Conservation (phyloP, 1,140 invertebrate species). For the Drosophila mauritiana region DNA sequence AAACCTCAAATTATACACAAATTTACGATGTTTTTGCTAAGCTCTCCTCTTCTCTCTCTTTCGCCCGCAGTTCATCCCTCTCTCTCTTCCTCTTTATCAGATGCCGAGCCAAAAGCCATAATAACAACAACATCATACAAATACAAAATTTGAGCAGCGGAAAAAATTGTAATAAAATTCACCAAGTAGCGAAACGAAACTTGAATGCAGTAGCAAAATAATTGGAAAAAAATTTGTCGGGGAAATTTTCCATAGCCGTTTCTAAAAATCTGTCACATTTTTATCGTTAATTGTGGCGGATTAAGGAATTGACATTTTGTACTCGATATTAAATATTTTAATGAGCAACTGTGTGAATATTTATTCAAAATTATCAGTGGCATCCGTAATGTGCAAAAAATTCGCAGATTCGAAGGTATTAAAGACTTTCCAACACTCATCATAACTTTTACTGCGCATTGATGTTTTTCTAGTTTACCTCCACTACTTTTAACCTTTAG, state of each 20-base stretch:
- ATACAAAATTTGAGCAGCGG: conserved; percentile 21
- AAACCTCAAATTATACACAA: conserved; percentile 67
- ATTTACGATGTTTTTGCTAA: conserved; percentile 61
- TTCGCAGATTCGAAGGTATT: no score
- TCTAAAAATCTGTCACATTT: background rate
- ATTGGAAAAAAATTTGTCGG: background rate
- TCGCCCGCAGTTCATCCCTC: background rate
- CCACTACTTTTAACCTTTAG: no score
- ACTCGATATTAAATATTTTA: no score
- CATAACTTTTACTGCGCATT: no score
- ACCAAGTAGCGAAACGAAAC: conserved; percentile 13
- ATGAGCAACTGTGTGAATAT: no score
- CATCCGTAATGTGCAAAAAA: no score
- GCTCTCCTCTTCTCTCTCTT: conserved; percentile 4
- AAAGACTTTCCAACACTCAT: no score
- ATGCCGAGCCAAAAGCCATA: conserved; percentile 45
- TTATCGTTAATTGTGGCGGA: background rate
- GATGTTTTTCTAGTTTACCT: no score
- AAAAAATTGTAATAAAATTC: conserved; percentile 28
- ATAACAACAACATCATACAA: conserved; percentile 22
- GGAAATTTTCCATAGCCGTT: background rate
- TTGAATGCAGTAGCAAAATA: conserved; percentile 11
- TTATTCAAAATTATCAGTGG: no score
- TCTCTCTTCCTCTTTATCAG: conserved; percentile 13
- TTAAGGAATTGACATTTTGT: no score